Evolutionary conservation across 2,797 vertebrate species (phyloP), one percentile per base, ranked within the genome.

Genomic region (Spinus olivaceus): DNA sequence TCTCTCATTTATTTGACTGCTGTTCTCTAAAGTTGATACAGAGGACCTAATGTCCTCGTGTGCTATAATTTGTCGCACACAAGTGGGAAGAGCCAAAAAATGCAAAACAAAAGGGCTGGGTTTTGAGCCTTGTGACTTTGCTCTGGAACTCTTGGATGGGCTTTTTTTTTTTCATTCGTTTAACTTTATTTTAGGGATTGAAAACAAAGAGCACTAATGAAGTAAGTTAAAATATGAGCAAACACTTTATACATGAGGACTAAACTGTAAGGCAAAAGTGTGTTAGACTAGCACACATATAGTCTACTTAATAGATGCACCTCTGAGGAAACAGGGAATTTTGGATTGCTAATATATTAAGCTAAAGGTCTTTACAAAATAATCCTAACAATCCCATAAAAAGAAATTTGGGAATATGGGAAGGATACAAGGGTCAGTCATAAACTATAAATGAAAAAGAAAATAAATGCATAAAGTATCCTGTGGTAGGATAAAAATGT

Each of bases 41-140:
- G 30, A 50, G 15, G 39, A 66, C 18, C 14, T 51, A 23, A 73
- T 42, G 30, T 42, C 27, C 28, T 23, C 22, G 3, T 28, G 44
- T 46, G 8, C 8, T 76, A 0, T 27, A 24, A 65, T 42, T 76
- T 44, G 25, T 30, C 20, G 10, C 18, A 19, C 9, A 28, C 4
- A 33, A 70, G 8, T 35, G 23, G 11, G 53, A 87, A 85, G 57
- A 74, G 5, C 14, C 22, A 42, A 51, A 85, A 85, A 82, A 33
- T 0, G 0, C n/a, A 14, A 72, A 74, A 0, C 4, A 54, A 61
- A 84, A 57, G 4, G 3, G 1, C 8, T 80, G 35, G 0, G 2
- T 18, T 82, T 80, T 27, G 22, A 70, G 23, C 44, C 4, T 70
- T 81, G 11, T 37, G 22, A 46, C 18, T 76, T 88, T 28, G 37